Conservation (phyloP, 2,797 vertebrate species). For the Phyllotis vaccarum region DNA sequence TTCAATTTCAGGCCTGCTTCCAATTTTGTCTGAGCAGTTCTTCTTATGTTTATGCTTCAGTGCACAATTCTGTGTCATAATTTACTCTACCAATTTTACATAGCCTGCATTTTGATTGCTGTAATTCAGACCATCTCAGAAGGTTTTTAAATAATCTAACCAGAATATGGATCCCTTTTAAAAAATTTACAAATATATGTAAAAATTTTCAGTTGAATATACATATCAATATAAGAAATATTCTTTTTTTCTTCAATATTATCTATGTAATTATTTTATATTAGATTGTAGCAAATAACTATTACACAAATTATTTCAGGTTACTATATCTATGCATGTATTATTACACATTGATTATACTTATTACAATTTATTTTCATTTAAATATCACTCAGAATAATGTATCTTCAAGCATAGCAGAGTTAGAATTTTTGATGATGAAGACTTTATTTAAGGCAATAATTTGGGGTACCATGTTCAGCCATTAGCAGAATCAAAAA, state of each 20-base stretch:
- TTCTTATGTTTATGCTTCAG: background rate
- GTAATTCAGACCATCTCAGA: background rate
- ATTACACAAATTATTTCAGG: background rate
- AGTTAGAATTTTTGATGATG: rapidly evolving
- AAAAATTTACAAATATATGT: background rate
- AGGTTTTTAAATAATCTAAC: background rate
- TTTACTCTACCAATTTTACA: background rate
- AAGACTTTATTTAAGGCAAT: background rate
- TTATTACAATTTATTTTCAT: background rate
- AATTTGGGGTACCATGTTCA: background rate
- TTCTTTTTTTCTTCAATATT: background rate
- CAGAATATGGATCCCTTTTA: background rate
- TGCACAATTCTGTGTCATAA: background rate
- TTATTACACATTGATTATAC: background rate
- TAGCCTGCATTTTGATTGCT: background rate
- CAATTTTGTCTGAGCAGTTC: background rate
- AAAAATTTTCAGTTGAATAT: background rate
- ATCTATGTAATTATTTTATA: background rate
- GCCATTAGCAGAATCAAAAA: background rate
- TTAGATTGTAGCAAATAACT: background rate
- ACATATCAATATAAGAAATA: background rate
- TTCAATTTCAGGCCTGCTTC: background rate
- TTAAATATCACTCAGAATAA: background rate
- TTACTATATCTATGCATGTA: background rate
- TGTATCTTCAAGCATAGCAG: background rate